phyloP scores from a whole-genome alignment of 2,113 vertebrate species.

The Crotalus helleri region DNA sequence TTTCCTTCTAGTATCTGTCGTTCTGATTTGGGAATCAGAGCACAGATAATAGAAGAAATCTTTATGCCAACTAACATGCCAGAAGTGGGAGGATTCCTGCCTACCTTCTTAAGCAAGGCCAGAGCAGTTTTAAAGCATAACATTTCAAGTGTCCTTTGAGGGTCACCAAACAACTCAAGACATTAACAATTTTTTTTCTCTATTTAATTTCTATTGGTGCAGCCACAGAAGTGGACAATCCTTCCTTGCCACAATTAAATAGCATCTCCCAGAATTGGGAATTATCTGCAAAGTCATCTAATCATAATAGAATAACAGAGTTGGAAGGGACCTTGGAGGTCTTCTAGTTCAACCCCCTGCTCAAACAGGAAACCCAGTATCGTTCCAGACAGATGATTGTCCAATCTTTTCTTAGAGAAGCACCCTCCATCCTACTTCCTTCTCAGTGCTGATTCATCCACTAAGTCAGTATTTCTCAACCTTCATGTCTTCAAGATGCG shows the following conservation, averaged over 20 bases:
- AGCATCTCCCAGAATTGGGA: background rate
- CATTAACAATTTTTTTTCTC: background rate
- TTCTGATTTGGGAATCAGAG: background rate
- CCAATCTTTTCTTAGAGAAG: no score
- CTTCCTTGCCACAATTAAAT: background rate
- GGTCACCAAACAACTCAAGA: background rate
- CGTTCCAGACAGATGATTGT: no score
- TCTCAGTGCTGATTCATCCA: background rate
- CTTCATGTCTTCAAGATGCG: background rate
- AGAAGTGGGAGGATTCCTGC: background rate
- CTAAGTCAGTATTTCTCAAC: background rate
- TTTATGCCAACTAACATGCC: no score
- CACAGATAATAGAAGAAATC: background rate
- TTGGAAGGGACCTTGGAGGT: no score
- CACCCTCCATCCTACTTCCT: background rate
- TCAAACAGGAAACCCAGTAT: no score
- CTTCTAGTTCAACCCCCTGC: no score
- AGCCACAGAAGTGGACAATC: conserved; percentile 21
- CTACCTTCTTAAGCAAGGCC: background rate
- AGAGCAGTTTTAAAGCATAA: background rate
- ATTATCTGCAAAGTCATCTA: background rate
- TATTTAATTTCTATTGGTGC: conserved; percentile 6
- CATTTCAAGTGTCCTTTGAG: background rate
- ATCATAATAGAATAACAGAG: no score
- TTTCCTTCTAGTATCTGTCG: background rate